Base-by-base conservation (phyloP, 1,140 invertebrate species). In the Aporrectodea caliginosa region DNA sequence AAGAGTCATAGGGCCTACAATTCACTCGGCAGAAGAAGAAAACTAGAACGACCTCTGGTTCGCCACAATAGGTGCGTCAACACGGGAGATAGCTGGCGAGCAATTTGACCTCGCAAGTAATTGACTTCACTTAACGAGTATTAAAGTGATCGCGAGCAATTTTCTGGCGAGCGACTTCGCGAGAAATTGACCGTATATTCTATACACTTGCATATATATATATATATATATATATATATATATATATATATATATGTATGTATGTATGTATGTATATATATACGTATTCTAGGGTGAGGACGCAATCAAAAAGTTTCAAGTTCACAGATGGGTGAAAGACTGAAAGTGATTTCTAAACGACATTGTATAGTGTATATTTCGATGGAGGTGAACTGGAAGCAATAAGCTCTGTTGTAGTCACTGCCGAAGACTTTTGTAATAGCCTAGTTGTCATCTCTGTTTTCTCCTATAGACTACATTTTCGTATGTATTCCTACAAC, bases 231-330 rank as follows among this genome's bases (percentile, higher is more conserved):
- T 68, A 27, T 68, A 68, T 68, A 27, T 14, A 68, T 68, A 27
- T 68, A 68, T 68, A 27, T 68, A 68, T 68, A 27, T 68, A 68
- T 68, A 27, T 68, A 68, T 68, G 58, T 68, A 16, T 68, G 58
- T 68, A 27, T 68, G 58, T 68, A 68, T 68, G 58, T 68, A 68
- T 68, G 58, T 68, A 68, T 68, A 27, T 68, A 68, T 68, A 27
- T 68, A 27, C 58, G 58, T n/a, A n/a, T n/a, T n/a, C n/a, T n/a
- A n/a, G n/a, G n/a, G n/a, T n/a, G n/a, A n/a, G n/a, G n/a, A n/a
- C n/a, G n/a, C n/a, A n/a, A n/a, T n/a, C n/a, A n/a, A n/a, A n/a
- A n/a, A n/a, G n/a, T n/a, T n/a, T n/a, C n/a, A n/a, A n/a, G n/a
- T n/a, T n/a, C n/a, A n/a, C n/a, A n/a, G n/a, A n/a, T n/a, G n/a